Evolutionary conservation across 2,888 invertebrate species (phyloP), one percentile per base, ranked within the genome.

Genomic region (Mechanitis mazaeus): DNA sequence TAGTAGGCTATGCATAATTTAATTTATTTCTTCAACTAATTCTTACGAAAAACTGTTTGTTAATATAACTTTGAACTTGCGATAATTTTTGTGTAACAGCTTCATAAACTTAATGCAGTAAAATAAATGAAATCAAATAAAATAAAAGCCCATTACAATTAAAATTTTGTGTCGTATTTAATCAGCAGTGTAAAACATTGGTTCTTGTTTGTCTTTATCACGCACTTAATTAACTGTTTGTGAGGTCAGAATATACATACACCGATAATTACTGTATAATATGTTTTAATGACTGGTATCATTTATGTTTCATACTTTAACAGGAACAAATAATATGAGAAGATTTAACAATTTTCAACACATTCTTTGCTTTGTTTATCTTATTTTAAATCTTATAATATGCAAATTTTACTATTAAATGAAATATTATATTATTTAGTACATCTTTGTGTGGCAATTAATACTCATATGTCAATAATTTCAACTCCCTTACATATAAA

Each of bases 151-250:
- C 56, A 56, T 46, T 61, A 47, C 57, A 61, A 57, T 61, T 58
- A 54, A 61, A 61, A 61, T 61, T 57, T 20, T 45, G 46, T 54
- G 57, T 58, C 58, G 47, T 58, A 61, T 61, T 61, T 58, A 58
- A 61, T 61, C 47, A 61, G 57, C 58, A 64, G 63, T 61, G 61
- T 57, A 53, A 56, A 61, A 61, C 61, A 63, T 56, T 54, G 55
- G 56, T 64, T 64, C 65, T 65, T 67, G 61, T 68, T 68, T 67
- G 64, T 67, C 63, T 68, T 63, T 68, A 67, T 65, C 65, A 56
- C 58, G 59, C 60, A 60, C 62, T 64, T 68, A 68, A 68, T 68
- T 67, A 68, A 65, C 61, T 68, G 68, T 65, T 68, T 65, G 65
- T 57, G 65, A 63, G 64, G 65, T 63, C 64, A 65, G 53, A 58